Evolutionary conservation across 2,113 vertebrate species (phyloP).

Genomic region (Choloepus hoffmanni): DNA sequence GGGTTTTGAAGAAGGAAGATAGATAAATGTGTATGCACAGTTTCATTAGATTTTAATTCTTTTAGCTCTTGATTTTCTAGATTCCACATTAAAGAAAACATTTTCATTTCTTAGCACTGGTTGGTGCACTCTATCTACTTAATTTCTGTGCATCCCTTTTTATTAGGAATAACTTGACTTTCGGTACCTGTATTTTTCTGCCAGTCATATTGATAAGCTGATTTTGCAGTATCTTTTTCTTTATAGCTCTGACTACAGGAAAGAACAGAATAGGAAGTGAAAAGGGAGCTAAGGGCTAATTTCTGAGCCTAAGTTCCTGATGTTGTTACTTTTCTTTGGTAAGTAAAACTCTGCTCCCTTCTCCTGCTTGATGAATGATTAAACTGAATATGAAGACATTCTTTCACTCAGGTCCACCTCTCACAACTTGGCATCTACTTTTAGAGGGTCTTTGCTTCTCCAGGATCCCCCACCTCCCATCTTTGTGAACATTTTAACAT

Average conservation of each 20-base stretch:
- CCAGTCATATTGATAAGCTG: not conserved
- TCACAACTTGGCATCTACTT: not conserved
- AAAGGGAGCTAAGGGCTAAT: not conserved
- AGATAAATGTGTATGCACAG: not conserved
- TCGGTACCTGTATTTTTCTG: not conserved
- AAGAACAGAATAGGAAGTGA: not conserved
- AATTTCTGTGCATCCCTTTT: not conserved
- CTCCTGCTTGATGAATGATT: not conserved
- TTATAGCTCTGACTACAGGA: not conserved
- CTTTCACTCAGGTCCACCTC: not conserved
- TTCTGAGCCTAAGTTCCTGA: not conserved
- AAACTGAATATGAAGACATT: not conserved
- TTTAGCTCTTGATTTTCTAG: not conserved
- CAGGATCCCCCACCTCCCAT: not conserved
- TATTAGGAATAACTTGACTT: not conserved
- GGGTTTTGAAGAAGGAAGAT: constrained; percentile 37
- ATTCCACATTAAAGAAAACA: not conserved
- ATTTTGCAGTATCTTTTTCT: not conserved
- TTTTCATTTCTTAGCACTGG: not conserved
- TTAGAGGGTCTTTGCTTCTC: not conserved
- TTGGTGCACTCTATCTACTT: not conserved
- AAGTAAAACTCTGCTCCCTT: not conserved
- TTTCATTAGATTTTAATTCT: constrained; percentile 34
- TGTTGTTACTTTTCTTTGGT: not conserved
- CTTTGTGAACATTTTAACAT: not conserved